Conservation (phyloP, 2,113 vertebrate species). For the Aegotheles bennettii region DNA sequence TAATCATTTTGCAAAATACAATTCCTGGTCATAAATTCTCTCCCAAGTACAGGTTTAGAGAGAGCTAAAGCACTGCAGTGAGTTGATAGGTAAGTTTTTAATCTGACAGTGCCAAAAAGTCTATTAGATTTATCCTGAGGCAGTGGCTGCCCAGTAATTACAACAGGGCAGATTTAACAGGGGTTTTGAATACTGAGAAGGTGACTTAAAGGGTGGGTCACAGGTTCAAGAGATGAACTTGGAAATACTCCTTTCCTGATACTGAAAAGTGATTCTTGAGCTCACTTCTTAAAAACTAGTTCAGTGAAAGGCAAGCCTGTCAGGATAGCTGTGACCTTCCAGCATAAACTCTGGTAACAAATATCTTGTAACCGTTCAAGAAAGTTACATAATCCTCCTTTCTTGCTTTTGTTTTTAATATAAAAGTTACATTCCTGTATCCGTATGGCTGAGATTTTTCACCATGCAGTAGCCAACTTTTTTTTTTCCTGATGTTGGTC, state of each 20-base stretch:
- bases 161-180: constrained; percentile 58
- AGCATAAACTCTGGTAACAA: background rate
- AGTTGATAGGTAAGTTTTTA: constrained; percentile 82
- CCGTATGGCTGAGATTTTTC: background rate
- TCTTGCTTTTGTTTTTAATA: background rate
- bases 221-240: background rate
- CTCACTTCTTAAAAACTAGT: background rate
- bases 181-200: background rate
- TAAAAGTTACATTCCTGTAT: background rate
- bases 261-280: background rate
- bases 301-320: background rate
- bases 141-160: constrained; percentile 75
- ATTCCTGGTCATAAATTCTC: constrained; percentile 79
- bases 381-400: background rate
- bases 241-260: background rate
- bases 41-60: constrained; percentile 78
- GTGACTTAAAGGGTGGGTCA: background rate
- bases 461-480: background rate
- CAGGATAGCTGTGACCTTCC: background rate
- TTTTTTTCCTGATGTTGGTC: background rate
- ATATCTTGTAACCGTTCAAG: background rate
- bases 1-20: constrained; percentile 81
- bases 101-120: constrained; percentile 77
- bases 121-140: constrained; percentile 76
- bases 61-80: constrained; percentile 75